A percentile compares a stretch with the other conserved stretches of the same genome.
Evolutionary conservation across 2,888 invertebrate genomes (phyloP).

Genomic region (Sympetrum striolatum): DNA sequence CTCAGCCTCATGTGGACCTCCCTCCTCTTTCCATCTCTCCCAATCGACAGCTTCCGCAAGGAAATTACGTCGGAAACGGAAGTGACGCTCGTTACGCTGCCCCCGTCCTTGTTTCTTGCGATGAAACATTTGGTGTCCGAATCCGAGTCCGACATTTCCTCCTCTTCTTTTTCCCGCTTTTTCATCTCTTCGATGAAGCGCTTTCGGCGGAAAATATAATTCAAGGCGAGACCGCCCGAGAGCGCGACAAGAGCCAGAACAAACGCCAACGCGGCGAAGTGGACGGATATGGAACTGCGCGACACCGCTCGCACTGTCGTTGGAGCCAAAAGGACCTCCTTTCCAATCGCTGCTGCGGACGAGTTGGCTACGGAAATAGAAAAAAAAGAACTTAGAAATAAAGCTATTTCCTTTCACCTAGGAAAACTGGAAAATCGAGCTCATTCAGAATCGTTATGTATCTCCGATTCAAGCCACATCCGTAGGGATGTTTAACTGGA

Average conservation of each 20-base stretch:
- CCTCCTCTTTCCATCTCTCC: conserved; percentile 48
- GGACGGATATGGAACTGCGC: conserved; percentile 28
- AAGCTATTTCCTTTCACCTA: background rate
- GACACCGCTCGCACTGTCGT: conserved; percentile 9
- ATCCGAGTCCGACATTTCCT: conserved; percentile 23
- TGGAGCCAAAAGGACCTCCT: conserved; percentile 1
- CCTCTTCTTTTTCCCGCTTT: conserved; percentile 24
- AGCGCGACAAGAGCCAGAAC: conserved; percentile 10
- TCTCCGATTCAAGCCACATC: too few relatives aligned
- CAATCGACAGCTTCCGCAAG: conserved; percentile 65
- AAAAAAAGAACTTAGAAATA: background rate
- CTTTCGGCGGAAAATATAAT: conserved; percentile 5
- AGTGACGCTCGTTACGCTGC: conserved; percentile 77
- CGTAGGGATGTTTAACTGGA: too few relatives aligned
- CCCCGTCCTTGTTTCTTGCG: conserved; percentile 53
- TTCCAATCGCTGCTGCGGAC: conserved; percentile 5
- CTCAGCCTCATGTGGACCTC: conserved; percentile 66
- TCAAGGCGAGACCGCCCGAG: conserved; percentile 17
- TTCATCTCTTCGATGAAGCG: conserved; percentile 18
- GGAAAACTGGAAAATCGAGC: background rate
- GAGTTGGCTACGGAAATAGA: background rate
- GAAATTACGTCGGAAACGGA: conserved; percentile 82
- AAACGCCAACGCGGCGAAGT: conserved; percentile 9
- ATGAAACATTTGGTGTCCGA: conserved; percentile 36
- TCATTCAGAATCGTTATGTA: too few relatives aligned